These are phyloP conservation scores for Dinoponera quadriceps DNA, from an alignment of 1,140 invertebrate species.

Conservation along the genomic window DNA sequence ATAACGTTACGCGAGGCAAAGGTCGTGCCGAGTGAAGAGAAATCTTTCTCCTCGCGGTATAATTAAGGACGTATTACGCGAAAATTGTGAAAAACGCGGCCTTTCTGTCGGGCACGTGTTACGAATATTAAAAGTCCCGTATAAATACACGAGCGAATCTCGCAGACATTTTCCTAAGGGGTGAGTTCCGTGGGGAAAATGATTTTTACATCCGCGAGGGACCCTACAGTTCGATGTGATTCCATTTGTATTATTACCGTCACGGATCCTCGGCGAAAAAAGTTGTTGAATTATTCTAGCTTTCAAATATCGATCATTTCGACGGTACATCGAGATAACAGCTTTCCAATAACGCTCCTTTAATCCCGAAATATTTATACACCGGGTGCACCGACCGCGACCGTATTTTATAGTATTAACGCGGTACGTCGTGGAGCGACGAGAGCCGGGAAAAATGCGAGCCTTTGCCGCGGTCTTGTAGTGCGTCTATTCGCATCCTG, in stretches of 20 bases:
- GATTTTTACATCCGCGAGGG: constrained; percentile 13
- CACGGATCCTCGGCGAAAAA: neutral
- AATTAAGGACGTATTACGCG: constrained; percentile 49
- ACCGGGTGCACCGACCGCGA: neutral
- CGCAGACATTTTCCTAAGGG: constrained; percentile 2
- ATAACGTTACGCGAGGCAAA: constrained; percentile 19
- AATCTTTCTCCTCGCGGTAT: constrained; percentile 30
- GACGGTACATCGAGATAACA: constrained; percentile 5
- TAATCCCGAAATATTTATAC: constrained; percentile 39
- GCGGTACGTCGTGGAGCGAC: neutral
- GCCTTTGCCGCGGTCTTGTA: constrained; percentile 5
- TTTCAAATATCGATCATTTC: constrained; percentile 33
- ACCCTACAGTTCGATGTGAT: neutral
- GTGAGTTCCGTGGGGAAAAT: constrained; percentile 8
- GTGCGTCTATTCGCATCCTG: constrained; percentile 29
- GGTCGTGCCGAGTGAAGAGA: neutral
- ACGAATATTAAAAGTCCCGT: constrained; percentile 56
- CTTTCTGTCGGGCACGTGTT: constrained; percentile 40
- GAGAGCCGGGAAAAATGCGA: neutral
- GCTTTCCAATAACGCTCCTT: constrained; percentile 11
- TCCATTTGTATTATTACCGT: constrained; percentile 8
- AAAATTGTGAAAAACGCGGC: constrained; percentile 41
- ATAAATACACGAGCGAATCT: constrained; percentile 36
- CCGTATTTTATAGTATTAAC: constrained; percentile 11
- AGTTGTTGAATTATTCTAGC: neutral